These are phyloP conservation scores for Smithornis capensis DNA, from an alignment of 2,113 vertebrate genomes.

Conservation along the genomic window DNA sequence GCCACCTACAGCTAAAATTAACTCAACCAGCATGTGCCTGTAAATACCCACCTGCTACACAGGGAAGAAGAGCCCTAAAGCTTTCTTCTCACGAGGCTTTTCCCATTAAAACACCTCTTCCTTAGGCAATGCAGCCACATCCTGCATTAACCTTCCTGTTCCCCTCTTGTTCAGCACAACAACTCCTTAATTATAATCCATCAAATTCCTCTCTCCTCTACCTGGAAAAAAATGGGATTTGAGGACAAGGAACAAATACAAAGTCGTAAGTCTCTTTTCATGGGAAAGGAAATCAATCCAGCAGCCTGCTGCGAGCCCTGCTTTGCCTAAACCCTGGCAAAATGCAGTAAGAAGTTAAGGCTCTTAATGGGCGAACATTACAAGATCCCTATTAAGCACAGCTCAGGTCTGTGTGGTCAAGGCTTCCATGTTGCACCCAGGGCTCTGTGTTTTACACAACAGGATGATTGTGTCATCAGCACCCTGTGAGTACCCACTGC, in stretches of 20 bases:
- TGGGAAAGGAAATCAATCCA: constrained; percentile 43
- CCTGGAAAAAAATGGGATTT: constrained; percentile 32
- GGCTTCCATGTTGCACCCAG: not conserved
- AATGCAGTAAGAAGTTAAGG: constrained; percentile 59
- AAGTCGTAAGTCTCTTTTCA: constrained; percentile 16
- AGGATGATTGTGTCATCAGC: rapidly evolving
- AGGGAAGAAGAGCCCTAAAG: not conserved
- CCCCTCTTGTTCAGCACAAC: not conserved
- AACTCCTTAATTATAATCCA: constrained; percentile 39
- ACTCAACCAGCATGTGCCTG: not conserved
- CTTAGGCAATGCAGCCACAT: not conserved
- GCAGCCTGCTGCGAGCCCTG: not conserved
- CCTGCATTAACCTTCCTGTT: not conserved
- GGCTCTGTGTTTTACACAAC: rapidly evolving
- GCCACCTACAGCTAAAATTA: not conserved
- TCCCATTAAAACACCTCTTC: not conserved
- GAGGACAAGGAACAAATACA: not conserved
- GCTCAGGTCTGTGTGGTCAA: not conserved
- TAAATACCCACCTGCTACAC: not conserved
- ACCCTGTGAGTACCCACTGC: not conserved
- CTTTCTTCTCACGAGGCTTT: not conserved
- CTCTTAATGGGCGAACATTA: constrained; percentile 17
- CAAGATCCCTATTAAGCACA: not conserved
- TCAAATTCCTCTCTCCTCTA: not conserved
- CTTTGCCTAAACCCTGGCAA: constrained; percentile 48